Evolutionary conservation across 2,113 vertebrate genomes (phyloP), one percentile per base, ranked within the genome.

Genomic region (Notarius quadriscutis): DNA sequence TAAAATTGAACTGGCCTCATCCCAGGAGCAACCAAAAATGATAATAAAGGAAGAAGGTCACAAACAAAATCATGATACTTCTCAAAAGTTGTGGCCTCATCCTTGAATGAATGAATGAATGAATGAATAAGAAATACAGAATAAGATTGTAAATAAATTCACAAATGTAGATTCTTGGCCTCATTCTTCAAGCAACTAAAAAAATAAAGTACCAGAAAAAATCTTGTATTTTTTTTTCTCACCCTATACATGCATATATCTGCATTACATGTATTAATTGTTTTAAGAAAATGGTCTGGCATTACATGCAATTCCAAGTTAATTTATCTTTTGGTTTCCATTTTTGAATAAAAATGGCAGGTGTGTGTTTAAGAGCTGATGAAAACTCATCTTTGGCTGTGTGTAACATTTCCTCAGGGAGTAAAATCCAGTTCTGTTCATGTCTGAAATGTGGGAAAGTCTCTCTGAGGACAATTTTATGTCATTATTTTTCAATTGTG

Each of bases 401-500:
- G 58, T 63, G 30, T 22, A n/a, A 82, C 80, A 82, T 82, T 82
- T 82, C 80, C 34, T 25, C 57, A 41, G 58, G 58, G 80, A 82
- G 80, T 62, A 82, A 63, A 63, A 82, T 82, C 30, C 58, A 63
- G 80, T 82, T 82, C 57, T 7, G 6, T 82, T 82, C 60, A 65
- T 63, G 81, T 82, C 81, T 82, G 81, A 82, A 82, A 82, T 82
- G 81, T 82, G 81, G 41, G 22, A 82, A 82, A 50, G 81, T 65
- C 81, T 82, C 81, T 82, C 60, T 2, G 7, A 25, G 81, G 81
- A 82, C 60, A 82, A 82, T 82, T 82, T 82, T 51, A 82, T 63
- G 60, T 63, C 60, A 82, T 82, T 82, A 82, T 65, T 82, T 82
- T 82, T 82, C 81, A 82, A 82, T 63, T 82, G 81, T 82, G 60